Evolutionary conservation across 2,113 vertebrate species (phyloP).

Genomic region (Parotia lawesii): DNA sequence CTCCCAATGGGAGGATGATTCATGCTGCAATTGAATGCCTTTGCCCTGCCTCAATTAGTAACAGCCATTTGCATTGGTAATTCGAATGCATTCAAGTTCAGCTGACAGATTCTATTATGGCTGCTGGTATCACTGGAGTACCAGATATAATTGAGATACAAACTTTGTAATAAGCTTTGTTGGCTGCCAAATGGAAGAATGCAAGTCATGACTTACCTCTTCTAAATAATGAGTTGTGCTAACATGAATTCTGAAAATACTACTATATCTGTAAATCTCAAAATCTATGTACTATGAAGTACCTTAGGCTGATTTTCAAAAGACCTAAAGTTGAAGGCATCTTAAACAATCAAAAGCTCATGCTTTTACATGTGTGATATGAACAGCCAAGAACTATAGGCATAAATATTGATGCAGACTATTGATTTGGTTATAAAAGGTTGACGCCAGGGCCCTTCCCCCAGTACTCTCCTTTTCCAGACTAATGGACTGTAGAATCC

Average conservation of each 20-base stretch:
- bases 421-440: neutral
- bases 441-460: neutral
- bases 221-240: neutral
- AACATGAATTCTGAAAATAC: neutral
- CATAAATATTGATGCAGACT: neutral
- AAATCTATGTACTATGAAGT: neutral
- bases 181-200: neutral
- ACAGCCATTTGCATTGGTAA: neutral
- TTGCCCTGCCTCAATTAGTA: slow-evolving; percentile 10
- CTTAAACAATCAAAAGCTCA: neutral
- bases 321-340: neutral
- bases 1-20: neutral
- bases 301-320: neutral
- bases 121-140: neutral
- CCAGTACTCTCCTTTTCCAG: neutral
- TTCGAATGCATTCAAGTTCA: neutral
- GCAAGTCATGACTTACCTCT: neutral
- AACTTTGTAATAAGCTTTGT: neutral
- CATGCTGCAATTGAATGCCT: neutral
- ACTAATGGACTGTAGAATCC: neutral
- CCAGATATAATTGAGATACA: neutral
- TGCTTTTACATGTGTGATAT: neutral
- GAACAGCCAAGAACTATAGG: neutral
- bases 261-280: neutral
- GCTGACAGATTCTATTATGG: neutral